These are phyloP conservation scores for Andrena bicolor DNA, from an alignment of 2,888 invertebrate species.

Conservation along the genomic window DNA sequence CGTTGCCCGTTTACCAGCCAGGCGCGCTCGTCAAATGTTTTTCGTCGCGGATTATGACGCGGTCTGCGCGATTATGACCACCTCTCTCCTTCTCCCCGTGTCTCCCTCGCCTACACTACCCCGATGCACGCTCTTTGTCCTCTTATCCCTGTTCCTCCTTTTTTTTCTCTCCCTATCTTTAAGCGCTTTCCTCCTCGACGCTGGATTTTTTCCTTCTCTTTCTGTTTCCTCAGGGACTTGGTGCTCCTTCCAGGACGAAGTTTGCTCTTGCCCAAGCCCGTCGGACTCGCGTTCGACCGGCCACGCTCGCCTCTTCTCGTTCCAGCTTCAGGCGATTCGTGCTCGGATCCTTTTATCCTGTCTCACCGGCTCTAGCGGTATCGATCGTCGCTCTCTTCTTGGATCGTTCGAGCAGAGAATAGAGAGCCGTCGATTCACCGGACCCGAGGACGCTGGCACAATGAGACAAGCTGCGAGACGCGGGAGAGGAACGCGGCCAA, in stretches of 20 bases:
- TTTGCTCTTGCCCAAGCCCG: constrained; percentile 71
- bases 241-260: constrained; percentile 61
- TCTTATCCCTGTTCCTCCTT: constrained; percentile 59
- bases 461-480: constrained; percentile 24
- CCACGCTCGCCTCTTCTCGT: constrained; percentile 51
- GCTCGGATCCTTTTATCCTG: constrained; percentile 10
- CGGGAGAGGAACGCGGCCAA: constrained; percentile 43
- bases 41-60: constrained; percentile 85
- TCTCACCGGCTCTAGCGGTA: constrained; percentile 25
- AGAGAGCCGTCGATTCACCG: constrained; percentile 38
- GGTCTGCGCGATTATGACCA: constrained; percentile 85
- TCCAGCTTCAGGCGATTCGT: constrained; percentile 2
- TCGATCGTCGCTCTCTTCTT: constrained; percentile 55
- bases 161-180: constrained; percentile 50
- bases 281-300: constrained; percentile 60
- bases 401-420: constrained; percentile 42
- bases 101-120: constrained; percentile 40
- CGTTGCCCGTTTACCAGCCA: constrained; percentile 81
- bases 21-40: constrained; percentile 84
- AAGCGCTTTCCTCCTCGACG: constrained; percentile 63
- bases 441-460: constrained; percentile 24
- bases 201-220: constrained; percentile 58
- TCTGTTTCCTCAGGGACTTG: constrained; percentile 42
- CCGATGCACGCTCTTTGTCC: constrained; percentile 52
- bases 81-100: constrained; percentile 68